These are phyloP conservation scores for Pachydiplax longipennis DNA, from an alignment of 2,888 invertebrate genomes.

Conservation along the genomic window DNA sequence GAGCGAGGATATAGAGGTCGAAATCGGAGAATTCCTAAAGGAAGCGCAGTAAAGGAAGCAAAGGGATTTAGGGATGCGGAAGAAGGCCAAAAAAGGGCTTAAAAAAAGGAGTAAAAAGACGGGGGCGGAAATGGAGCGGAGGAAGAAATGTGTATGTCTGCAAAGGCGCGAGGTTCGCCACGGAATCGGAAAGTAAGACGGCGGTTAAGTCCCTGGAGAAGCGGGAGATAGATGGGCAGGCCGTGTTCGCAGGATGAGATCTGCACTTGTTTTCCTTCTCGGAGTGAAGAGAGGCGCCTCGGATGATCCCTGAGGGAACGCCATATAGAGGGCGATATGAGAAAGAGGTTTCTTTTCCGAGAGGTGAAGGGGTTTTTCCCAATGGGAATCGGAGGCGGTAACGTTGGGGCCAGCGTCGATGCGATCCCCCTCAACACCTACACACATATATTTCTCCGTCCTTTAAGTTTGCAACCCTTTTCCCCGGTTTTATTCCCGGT, in stretches of 20 bases:
- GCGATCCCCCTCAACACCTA: neutral
- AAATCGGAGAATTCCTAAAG: neutral
- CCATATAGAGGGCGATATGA: neutral
- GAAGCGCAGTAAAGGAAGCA: neutral
- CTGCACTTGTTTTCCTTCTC: neutral
- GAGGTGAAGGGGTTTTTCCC: neutral
- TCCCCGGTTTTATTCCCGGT: conserved; percentile 19
- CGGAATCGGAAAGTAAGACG: conserved; percentile 30
- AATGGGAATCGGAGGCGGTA: conserved; percentile 38
- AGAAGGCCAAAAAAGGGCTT: neutral
- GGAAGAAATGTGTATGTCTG: neutral
- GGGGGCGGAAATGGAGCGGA: neutral
- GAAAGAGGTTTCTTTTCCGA: conserved; percentile 2
- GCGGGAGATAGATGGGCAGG: neutral
- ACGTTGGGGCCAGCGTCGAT: neutral
- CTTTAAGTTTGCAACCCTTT: conserved; percentile 24
- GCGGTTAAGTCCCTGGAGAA: conserved; percentile 8
- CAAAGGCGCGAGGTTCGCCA: neutral
- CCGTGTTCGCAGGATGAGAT: conserved; percentile 13
- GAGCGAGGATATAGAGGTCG: neutral
- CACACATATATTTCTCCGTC: neutral
- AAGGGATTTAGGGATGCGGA: neutral
- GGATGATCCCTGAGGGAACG: neutral
- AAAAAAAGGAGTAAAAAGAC: neutral
- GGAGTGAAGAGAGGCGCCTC: neutral